Evolutionary conservation across 1,140 invertebrate genomes (phyloP).

Genomic region (Drosophila ercepeae): DNA sequence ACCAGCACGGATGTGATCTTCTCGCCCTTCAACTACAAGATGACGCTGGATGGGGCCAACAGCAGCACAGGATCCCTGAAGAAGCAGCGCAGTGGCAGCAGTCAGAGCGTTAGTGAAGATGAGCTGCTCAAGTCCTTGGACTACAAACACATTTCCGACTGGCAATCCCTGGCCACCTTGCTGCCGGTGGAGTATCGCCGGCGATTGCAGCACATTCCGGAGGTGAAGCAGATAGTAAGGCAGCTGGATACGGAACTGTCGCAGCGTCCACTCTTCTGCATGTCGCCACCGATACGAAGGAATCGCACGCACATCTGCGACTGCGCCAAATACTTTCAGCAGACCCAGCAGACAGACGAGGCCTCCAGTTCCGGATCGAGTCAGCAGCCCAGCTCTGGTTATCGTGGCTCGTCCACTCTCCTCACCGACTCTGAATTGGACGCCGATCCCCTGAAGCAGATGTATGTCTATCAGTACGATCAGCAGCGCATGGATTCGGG

Average conservation of each 20-base stretch:
- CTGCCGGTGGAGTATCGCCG: conserved; percentile 92
- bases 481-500: conserved; percentile 85
- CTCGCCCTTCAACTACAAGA: conserved; percentile 84
- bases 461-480: conserved; percentile 93
- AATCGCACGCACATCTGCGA: conserved; percentile 86
- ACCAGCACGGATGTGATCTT: conserved; percentile 86
- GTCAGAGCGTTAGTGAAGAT: conserved; percentile 89
- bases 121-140: conserved; percentile 91
- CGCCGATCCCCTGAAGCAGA: conserved; percentile 80
- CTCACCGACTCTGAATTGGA: conserved; percentile 90
- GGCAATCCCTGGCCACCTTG: conserved; percentile 95
- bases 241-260: conserved; percentile 84
- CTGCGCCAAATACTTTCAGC: conserved; percentile 85
- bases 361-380: conserved; percentile 89
- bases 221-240: conserved; percentile 84
- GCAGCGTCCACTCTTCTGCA: conserved; percentile 88
- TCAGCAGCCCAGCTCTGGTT: conserved; percentile 92
- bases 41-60: conserved; percentile 72
- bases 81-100: conserved; percentile 86
- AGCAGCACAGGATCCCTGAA: conserved; percentile 46
- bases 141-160: conserved; percentile 93
- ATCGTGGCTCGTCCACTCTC: conserved; percentile 92
- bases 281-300: conserved; percentile 86
- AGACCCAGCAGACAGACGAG: conserved; percentile 63
- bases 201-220: conserved; percentile 89